A percentile compares a stretch with the other conserved stretches of the same genome.
These are phyloP conservation scores for Icerya purchasi DNA, from an alignment of 2,888 invertebrate genomes.

Conservation along the genomic window DNA sequence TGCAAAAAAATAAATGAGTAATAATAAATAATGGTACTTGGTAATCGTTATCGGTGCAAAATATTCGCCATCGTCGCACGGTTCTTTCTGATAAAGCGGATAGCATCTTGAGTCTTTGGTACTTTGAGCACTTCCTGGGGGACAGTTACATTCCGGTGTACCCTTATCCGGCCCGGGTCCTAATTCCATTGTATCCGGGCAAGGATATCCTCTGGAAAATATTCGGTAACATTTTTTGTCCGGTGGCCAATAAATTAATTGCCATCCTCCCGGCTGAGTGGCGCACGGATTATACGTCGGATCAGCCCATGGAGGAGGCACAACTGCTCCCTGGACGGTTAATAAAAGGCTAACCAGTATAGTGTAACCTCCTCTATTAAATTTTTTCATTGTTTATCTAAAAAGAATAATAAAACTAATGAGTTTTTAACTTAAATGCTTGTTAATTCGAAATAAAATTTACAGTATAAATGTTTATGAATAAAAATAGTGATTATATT, in stretches of 20 bases:
- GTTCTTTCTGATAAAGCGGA: slow-evolving; percentile 48
- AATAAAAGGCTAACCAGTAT: slow-evolving; percentile 4
- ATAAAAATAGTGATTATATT: too few species aligned
- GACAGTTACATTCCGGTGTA: slow-evolving; percentile 59
- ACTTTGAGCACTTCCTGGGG: slow-evolving; percentile 53
- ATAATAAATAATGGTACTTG: too few species aligned
- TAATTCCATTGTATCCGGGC: slow-evolving; percentile 64
- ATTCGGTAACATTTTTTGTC: slow-evolving; percentile 71
- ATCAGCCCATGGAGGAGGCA: slow-evolving; percentile 72
- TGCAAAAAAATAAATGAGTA: too few species aligned
- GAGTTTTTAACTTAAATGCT: too few species aligned
- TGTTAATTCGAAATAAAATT: too few species aligned
- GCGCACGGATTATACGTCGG: slow-evolving; percentile 63
- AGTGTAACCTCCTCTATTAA: slow-evolving; percentile 1
- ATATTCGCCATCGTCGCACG: slow-evolving; percentile 48
- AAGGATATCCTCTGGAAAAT: slow-evolving; percentile 56
- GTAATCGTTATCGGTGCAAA: slow-evolving; percentile 40
- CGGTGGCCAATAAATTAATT: slow-evolving; percentile 60
- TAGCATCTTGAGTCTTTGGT: slow-evolving; percentile 46
- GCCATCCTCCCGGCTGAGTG: slow-evolving; percentile 58
- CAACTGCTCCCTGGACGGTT: slow-evolving; percentile 31
- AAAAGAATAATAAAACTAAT: too few species aligned
- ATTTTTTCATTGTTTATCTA: neutral
- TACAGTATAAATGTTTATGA: too few species aligned
- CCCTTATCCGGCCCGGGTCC: slow-evolving; percentile 38